A percentile compares a stretch with the other conserved stretches of the same genome.
Conservation (phyloP, 1,140 invertebrate genomes). For the Holcopasites calliopsidis region DNA sequence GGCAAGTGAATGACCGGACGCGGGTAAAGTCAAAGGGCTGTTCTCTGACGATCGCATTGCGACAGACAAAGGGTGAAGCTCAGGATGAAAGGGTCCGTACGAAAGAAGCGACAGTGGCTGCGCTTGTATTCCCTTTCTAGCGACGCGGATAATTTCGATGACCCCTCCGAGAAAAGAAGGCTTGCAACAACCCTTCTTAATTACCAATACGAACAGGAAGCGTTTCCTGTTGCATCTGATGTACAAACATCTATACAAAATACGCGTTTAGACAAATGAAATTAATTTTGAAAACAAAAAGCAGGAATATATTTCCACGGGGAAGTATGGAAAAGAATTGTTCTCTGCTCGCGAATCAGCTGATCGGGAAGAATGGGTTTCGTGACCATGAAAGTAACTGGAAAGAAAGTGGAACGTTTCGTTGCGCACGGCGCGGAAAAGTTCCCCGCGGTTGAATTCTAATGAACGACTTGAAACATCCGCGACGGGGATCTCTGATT, state of each 20-base stretch:
- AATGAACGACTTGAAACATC: constrained; percentile 31
- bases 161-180: neutral
- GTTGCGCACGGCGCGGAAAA: neutral
- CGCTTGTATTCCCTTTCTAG: constrained; percentile 42
- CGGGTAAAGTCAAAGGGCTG: constrained; percentile 45
- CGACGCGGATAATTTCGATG: constrained; percentile 43
- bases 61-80: constrained; percentile 1
- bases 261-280: no score
- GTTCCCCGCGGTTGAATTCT: constrained; percentile 17
- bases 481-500: neutral
- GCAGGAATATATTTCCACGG: no score
- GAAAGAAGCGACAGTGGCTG: constrained; percentile 29
- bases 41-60: constrained; percentile 41
- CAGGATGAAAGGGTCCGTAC: constrained; percentile 27
- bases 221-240: no score
- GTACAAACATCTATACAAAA: no score
- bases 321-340: neutral
- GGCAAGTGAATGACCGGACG: constrained; percentile 35
- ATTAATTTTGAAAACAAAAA: no score
- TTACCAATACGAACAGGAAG: constrained; percentile 45
- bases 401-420: neutral
- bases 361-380: neutral
- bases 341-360: neutral
- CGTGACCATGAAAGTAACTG: constrained; percentile 18
- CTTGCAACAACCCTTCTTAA: constrained; percentile 26